Conservation (phyloP, 2,113 vertebrate species). For the Lophura nycthemera region DNA sequence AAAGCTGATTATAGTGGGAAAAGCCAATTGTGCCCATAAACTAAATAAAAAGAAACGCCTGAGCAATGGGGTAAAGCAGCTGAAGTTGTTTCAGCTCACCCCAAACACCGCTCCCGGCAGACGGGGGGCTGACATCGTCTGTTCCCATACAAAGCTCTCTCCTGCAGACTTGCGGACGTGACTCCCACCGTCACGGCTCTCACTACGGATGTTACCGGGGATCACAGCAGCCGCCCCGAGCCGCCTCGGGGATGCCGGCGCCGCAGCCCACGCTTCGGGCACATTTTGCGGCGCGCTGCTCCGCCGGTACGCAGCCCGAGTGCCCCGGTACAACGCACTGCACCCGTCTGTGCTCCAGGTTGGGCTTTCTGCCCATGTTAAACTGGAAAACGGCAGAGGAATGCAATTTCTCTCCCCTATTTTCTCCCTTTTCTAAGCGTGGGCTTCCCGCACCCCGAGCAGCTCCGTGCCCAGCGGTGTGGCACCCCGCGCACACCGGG, state of each 20-base stretch:
- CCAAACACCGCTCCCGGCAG: neutral
- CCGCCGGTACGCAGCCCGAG: neutral
- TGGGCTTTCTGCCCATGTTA: neutral
- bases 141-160: neutral
- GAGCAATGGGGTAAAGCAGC: neutral
- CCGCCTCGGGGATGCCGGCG: neutral
- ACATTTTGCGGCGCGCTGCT: neutral
- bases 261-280: neutral
- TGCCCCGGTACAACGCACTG: neutral
- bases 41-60: constrained; percentile 14
- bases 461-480: neutral
- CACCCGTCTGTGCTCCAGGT: no score
- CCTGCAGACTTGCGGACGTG: neutral
- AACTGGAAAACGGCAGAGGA: neutral
- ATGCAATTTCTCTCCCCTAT: neutral
- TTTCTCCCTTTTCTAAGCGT: neutral
- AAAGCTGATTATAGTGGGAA: constrained; percentile 59
- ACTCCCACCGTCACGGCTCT: neutral
- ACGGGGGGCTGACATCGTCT: neutral
- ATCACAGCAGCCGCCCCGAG: neutral
- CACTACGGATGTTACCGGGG: neutral
- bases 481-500: neutral
- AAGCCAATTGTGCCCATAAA: constrained; percentile 21
- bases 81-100: neutral
- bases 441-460: neutral